These are phyloP conservation scores for Gibbula magus DNA, from an alignment of 2,888 invertebrate genomes.

Conservation along the genomic window DNA sequence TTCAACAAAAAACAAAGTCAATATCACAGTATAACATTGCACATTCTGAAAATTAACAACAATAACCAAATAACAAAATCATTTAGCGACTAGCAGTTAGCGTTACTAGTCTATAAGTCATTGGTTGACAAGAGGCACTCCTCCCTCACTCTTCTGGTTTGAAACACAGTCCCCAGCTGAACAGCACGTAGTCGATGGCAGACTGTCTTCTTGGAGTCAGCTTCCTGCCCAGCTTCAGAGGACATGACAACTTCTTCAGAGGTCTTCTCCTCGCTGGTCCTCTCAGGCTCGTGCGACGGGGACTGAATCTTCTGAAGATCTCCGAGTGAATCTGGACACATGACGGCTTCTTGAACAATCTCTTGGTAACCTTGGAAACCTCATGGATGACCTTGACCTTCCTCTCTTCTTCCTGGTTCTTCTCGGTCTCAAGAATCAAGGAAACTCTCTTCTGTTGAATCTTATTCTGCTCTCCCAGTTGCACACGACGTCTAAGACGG, in stretches of 20 bases:
- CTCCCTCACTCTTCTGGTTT: not conserved
- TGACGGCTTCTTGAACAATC: not conserved
- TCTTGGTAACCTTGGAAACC: not conserved
- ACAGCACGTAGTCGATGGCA: not conserved
- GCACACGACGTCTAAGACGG: not conserved
- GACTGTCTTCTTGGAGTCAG: not conserved
- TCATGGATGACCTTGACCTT: not conserved
- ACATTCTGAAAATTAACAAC: too few relatives aligned
- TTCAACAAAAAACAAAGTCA: too few relatives aligned
- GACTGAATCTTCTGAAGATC: not conserved
- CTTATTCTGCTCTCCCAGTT: not conserved
- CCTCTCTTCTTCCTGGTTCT: not conserved
- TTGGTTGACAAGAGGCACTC: too few relatives aligned
- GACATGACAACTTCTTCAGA: not conserved
- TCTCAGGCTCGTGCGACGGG: not conserved
- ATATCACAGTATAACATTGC: too few relatives aligned
- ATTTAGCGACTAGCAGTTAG: too few relatives aligned
- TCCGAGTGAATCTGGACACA: not conserved
- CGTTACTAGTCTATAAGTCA: too few relatives aligned
- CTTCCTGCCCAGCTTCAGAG: not conserved
- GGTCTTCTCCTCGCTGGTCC: not conserved
- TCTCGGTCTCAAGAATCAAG: not conserved
- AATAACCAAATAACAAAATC: too few relatives aligned
- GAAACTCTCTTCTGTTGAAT: not conserved
- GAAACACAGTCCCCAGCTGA: not conserved